phyloP scores from a whole-genome alignment of 2,797 vertebrate genomes.

The Pseudocheirus occidentalis region DNA sequence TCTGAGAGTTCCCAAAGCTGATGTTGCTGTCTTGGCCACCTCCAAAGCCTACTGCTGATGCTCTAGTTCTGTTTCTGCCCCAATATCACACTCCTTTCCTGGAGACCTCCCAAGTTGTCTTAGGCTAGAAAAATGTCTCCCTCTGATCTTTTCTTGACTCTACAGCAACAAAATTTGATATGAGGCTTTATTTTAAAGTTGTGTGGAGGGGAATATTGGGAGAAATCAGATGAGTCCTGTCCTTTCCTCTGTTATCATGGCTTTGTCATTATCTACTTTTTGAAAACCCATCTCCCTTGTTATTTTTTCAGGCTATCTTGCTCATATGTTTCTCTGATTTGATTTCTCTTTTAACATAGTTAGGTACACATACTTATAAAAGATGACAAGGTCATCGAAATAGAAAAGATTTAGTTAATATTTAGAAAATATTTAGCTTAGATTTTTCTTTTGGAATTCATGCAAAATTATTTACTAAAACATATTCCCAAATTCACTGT shows the following conservation, averaged over 20 bases:
- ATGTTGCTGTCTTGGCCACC: background rate
- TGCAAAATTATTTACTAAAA: background rate
- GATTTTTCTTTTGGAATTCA: background rate
- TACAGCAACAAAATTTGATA: background rate
- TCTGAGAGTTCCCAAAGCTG: background rate
- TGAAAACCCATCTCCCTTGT: background rate
- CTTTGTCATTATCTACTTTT: background rate
- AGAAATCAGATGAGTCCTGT: background rate
- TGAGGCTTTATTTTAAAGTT: background rate
- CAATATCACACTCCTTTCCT: background rate
- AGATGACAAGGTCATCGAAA: background rate
- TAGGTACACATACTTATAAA: conserved; percentile 28
- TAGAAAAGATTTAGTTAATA: conserved; percentile 14
- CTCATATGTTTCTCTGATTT: background rate
- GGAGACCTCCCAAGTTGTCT: background rate
- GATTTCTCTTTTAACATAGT: background rate
- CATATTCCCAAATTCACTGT: background rate
- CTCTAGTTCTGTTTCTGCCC: background rate
- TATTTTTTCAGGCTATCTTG: background rate
- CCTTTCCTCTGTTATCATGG: background rate
- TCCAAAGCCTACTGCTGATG: background rate
- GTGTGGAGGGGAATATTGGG: background rate
- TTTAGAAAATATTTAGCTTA: no score
- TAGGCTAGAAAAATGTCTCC: background rate
- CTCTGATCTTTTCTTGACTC: background rate